These are phyloP conservation scores for Nesogale talazaci DNA, from an alignment of 2,113 vertebrate genomes.

Conservation along the genomic window DNA sequence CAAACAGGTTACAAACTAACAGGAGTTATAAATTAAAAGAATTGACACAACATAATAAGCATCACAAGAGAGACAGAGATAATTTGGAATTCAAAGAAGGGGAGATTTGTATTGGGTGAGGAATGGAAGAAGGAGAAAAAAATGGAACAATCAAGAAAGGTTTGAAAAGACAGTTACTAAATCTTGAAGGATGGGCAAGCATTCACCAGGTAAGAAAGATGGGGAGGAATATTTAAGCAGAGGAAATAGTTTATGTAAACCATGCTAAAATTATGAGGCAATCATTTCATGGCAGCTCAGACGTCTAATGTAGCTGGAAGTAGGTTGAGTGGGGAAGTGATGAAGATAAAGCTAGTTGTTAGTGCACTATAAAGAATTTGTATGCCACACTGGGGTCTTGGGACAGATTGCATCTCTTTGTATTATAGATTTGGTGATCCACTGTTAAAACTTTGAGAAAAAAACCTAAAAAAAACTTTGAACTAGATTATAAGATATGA, in stretches of 20 bases:
- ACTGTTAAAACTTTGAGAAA: neutral
- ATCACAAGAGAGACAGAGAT: neutral
- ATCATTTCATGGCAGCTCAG: neutral
- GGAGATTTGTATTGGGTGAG: neutral
- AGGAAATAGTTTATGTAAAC: neutral
- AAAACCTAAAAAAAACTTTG: too few species aligned
- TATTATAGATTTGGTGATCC: neutral
- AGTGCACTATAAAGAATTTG: neutral
- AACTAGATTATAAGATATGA: neutral
- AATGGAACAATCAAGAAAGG: neutral
- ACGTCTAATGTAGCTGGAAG: neutral
- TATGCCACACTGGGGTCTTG: neutral
- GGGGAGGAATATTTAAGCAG: neutral
- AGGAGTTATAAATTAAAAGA: neutral
- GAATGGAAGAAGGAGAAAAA: neutral
- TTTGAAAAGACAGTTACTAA: neutral
- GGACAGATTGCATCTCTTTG: neutral
- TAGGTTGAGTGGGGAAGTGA: neutral
- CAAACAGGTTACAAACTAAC: neutral
- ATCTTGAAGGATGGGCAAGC: neutral
- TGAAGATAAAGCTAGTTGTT: neutral
- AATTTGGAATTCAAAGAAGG: conserved; percentile 22
- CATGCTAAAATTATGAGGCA: neutral
- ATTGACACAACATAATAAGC: neutral
- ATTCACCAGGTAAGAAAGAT: neutral